A percentile compares a stretch with the other conserved stretches of the same genome.
phyloP scores from a whole-genome alignment of 2,888 invertebrate genomes.

The Microctonus brassicae region DNA sequence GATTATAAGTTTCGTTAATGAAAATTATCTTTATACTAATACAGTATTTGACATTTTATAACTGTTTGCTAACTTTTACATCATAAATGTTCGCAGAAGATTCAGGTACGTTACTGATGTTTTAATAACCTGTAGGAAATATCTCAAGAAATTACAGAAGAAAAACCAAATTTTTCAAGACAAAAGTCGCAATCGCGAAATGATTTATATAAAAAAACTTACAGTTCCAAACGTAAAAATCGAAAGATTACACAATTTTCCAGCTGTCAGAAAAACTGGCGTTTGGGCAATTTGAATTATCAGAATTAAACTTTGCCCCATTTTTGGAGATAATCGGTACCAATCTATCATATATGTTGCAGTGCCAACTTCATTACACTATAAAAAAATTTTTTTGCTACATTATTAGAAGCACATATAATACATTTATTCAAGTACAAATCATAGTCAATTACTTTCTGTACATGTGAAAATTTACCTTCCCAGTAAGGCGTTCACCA shows the following conservation, averaged over 20 bases:
- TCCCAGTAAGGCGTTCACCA: slow-evolving; percentile 56
- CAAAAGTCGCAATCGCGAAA: too few species aligned
- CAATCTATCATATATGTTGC: slow-evolving; percentile 52
- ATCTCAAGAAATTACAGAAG: too few species aligned
- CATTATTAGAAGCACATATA: too few species aligned
- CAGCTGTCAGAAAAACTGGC: slow-evolving; percentile 57
- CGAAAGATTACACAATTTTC: slow-evolving; percentile 59
- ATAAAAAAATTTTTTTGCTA: slow-evolving; percentile 12
- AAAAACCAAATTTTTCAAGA: too few species aligned
- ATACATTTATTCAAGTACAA: too few species aligned
- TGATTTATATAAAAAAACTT: too few species aligned
- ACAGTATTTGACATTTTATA: too few species aligned
- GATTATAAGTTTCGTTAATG: too few species aligned
- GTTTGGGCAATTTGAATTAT: slow-evolving; percentile 53
- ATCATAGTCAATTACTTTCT: too few species aligned
- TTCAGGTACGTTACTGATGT: background rate
- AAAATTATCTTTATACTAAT: too few species aligned
- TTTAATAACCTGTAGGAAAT: background rate
- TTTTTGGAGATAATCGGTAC: slow-evolving; percentile 49
- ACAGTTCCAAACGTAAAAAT: slow-evolving; percentile 58
- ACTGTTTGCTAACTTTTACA: too few species aligned
- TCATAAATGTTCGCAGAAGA: background rate
- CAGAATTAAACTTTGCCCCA: slow-evolving; percentile 47
- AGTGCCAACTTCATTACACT: slow-evolving; percentile 43
- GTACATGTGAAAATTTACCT: slow-evolving; percentile 48